Percentiles rank a stretch among this genome's conserved stretches.
Conservation (phyloP, 2,888 invertebrate genomes). For the Norana najaformis region DNA sequence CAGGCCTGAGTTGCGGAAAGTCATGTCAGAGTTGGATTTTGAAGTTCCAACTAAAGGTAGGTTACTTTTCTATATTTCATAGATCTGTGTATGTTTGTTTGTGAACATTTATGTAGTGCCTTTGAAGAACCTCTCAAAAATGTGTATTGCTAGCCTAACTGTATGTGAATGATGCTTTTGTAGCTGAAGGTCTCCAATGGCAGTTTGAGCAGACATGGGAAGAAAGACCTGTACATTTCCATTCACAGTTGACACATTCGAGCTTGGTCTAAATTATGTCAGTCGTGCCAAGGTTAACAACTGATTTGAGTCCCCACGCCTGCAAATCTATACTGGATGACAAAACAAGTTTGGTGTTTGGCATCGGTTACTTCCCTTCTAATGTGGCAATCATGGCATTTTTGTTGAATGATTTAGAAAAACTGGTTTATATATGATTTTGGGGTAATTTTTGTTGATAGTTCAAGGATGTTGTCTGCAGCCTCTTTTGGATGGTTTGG, state of each 20-base stretch:
- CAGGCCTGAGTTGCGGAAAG: background rate
- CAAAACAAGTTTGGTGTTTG: background rate
- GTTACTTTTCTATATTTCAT: background rate
- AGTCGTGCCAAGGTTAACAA: background rate
- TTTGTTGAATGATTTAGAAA: background rate
- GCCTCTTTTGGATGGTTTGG: background rate
- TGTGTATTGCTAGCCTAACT: background rate
- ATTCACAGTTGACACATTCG: background rate
- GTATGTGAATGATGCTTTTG: background rate
- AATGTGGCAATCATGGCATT: background rate
- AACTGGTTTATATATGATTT: background rate
- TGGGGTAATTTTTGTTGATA: background rate
- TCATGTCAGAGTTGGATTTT: constrained; percentile 5
- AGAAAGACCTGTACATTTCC: background rate
- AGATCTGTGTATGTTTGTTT: background rate
- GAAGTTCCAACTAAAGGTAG: background rate
- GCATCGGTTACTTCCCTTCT: background rate
- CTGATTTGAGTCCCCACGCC: no score
- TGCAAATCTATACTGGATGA: background rate
- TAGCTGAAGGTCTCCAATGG: background rate
- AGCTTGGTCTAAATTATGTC: no score
- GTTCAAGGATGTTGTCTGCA: background rate
- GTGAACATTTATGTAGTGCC: background rate
- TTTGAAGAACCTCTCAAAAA: background rate
- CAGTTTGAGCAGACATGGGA: background rate